Base-by-base conservation (phyloP, 2,888 invertebrate genomes). In the Trissonchulus latispiculum region DNA sequence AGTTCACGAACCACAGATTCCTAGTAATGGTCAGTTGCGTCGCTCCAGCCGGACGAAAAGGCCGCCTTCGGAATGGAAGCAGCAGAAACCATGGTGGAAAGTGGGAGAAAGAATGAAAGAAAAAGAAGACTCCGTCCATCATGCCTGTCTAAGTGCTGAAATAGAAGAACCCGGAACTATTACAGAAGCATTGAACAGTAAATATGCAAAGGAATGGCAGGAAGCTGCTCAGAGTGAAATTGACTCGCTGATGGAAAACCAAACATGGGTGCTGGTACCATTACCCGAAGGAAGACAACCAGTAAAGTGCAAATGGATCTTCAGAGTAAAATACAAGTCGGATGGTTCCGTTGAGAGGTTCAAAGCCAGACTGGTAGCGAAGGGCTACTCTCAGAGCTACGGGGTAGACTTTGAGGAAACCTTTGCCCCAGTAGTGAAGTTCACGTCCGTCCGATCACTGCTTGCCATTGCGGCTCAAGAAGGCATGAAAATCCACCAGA, bases 391-490 rank as follows among this genome's bases (percentile, higher is more conserved):
- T 2, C 76, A 80, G 59, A 15, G n/a, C 15, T 59, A 59, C n/a
- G 59, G 77, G 18, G 71, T 80, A 3, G 77, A 80, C 68, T 78
- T 75, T 70, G 71, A 69, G 32, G 77, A 79, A 72, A 79, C 78
- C 23, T 79, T 77, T 37, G 64, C 75, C 0, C 79, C 79, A 35
- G 77, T 77, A 23, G 75, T 77, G 23, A 33, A 72, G 3, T 75
- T 73, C 29, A 67, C 48, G 35, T 76, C 77, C 23, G 48, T 79
- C 18, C 36, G 79, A 36, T 64, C 76, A n/a, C 59, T 79, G 36
- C 35, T 79, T 1, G 75, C 76, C 28, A 33, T 70, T 59, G 75
- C 77, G n/a, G 75, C 72, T 2, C 31, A 70, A 28, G 61, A 73
- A 32, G 69, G 74, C 61, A 59, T 74, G 70, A 31, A 72, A 1